Base-by-base conservation (phyloP, 1,140 invertebrate species). In the Magallana ariakensis region DNA sequence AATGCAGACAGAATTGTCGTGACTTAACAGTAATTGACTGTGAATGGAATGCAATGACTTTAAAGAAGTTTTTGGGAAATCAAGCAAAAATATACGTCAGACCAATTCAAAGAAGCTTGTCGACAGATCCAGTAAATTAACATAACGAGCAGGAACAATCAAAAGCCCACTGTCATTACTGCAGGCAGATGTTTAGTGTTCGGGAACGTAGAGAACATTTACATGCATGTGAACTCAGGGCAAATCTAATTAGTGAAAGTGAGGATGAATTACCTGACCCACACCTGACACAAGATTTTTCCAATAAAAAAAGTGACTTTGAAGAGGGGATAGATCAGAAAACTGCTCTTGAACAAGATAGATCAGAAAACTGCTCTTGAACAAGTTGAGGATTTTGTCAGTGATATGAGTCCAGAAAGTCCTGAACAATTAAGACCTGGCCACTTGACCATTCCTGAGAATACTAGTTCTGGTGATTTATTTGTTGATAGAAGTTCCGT, bases 1-100 rank as follows among this genome's bases (percentile, higher is more conserved):
- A 46, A 5, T 85, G 60, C n/a, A 33, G 16, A 66, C 22, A 10
- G 10, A 85, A 85, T 46, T 85, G 84, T 54, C 22, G 62, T 11
- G 16, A 70, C 26, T 33, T 85, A 16, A 19, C 22, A 70, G 3
- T 66, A 8, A 1, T 70, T 33, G 53, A 66, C 33, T 70, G 62
- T 53, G 16, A 46, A 66, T 85, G 84, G 62, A 19, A 46, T 9
- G 60, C 53, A 4, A 33, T n/a, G 16, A 15, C 26, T 54, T 54
- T 85, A 55, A 66, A 70, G 22, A n/a, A 11, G 10, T 22, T 11
- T n/a, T n/a, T 85, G 7, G 62, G 84, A 11, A 85, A 53, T 53
- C 84, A 85, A 53, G 62, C 84, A 6, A 85, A 85, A 53, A 85
- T 85, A 16, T 85, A 56, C n/a, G 19, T 85, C 26, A 19, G 60